phyloP scores from a whole-genome alignment of 2,113 vertebrate genomes.

The Lepisosteus osseus region DNA sequence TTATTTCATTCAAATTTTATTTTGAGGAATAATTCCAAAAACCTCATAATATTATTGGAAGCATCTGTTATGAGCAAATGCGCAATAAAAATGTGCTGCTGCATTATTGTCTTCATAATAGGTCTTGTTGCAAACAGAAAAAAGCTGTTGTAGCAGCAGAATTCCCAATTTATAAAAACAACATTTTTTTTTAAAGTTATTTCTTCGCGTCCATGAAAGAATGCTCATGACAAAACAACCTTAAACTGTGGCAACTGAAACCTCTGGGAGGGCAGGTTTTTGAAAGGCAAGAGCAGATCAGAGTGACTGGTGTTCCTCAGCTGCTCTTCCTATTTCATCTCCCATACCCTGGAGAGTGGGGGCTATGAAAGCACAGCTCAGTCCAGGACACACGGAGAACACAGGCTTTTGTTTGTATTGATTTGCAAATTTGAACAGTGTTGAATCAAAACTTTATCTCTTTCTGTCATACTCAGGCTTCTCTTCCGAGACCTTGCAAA shows the following conservation, averaged over 20 bases:
- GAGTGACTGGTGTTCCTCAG: neutral
- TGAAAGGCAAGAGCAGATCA: constrained; percentile 2
- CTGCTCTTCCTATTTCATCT: constrained; percentile 6
- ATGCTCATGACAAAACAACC: neutral
- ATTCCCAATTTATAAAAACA: too few species aligned
- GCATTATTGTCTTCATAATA: too few species aligned
- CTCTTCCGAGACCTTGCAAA: constrained; percentile 13
- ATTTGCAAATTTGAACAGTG: constrained; percentile 34
- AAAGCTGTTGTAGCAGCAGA: too few species aligned
- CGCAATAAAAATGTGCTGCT: too few species aligned
- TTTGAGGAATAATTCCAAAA: constrained; percentile 1
- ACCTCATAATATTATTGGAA: neutral
- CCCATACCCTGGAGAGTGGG: constrained; percentile 8
- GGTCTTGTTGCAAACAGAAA: too few species aligned
- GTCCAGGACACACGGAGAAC: constrained; percentile 33
- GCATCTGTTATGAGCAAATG: neutral
- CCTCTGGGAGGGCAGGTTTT: neutral
- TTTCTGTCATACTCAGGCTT: constrained; percentile 21
- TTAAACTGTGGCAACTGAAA: constrained; percentile 1
- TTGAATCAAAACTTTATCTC: constrained; percentile 33
- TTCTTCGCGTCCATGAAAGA: neutral
- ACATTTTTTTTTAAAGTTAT: neutral
- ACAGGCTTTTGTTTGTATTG: constrained; percentile 41
- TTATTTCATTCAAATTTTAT: constrained; percentile 14
- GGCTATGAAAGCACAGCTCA: constrained; percentile 27